Base-by-base conservation (phyloP, 2,888 invertebrate genomes). In the Punctoribates punctum region DNA sequence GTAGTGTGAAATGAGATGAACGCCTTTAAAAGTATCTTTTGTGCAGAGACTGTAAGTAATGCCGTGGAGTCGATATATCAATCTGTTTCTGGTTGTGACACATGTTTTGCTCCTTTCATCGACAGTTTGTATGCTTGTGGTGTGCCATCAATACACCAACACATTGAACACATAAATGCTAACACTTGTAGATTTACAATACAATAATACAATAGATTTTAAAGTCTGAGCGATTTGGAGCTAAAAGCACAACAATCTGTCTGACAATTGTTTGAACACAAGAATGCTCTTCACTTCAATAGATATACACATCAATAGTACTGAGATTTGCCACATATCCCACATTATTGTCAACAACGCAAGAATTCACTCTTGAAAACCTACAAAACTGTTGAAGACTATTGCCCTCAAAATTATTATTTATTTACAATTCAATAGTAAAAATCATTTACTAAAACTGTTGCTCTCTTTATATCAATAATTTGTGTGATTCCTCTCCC, bases 61-160 rank as follows among this genome's bases (percentile, higher is more conserved):
- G 42, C n/a, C 15, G n/a, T 67, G 3, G 38, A 67, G 29, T 34
- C 20, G n/a, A 67, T 34, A n/a, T 11, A 67, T 67, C 38, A 67
- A 67, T 38, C 38, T 67, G 67, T 67, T 62, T 38, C 67, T 29
- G 27, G 11, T 60, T 67, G n/a, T 67, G n/a, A 67, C 67, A 67
- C n/a, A 67, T 67, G 67, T 67, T 67, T 34, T 67, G 67, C 38
- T 42, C 38, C n/a, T 38, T 67, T 67, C 67, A 42, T 20, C 20
- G n/a, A 38, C 34, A 38, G 11, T 15, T n/a, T 20, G 60, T 60
- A 23, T 23, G 34, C 67, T 38, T 38, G 38, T 38, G 38, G 67
- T 67, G 67, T 20, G 29, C 38, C n/a, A 13, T 38, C 11, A 11
- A 27, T 27, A 27, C 29, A 15, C 25, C 60, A 67, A 20, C 38